Evolutionary conservation across 2,113 vertebrate species (phyloP).

Genomic region (Sebastes fasciatus): DNA sequence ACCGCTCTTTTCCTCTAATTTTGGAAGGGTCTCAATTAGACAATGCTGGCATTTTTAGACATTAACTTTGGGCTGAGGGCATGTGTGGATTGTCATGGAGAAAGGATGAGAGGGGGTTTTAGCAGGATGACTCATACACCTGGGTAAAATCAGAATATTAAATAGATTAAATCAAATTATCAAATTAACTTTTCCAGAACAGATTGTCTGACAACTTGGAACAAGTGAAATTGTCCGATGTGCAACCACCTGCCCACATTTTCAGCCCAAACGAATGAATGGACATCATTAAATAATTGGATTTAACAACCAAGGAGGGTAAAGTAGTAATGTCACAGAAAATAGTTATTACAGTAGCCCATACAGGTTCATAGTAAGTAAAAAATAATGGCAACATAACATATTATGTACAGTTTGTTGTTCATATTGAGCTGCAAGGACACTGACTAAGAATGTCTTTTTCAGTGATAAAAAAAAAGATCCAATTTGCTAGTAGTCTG

Average conservation of each 20-base stretch:
- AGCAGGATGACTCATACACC: constrained; percentile 26
- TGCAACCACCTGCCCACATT: not conserved
- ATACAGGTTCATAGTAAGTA: no score
- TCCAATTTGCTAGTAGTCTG: no score
- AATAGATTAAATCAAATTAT: constrained; percentile 17
- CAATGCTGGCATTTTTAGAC: constrained; percentile 30
- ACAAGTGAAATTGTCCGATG: not conserved
- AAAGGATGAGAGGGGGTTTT: constrained; percentile 12
- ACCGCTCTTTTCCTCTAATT: constrained; percentile 17
- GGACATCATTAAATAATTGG: no score
- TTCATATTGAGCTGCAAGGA: not conserved
- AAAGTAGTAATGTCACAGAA: not conserved
- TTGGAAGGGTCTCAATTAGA: constrained; percentile 31
- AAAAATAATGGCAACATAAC: not conserved
- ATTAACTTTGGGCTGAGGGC: constrained; percentile 41
- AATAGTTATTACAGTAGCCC: not conserved
- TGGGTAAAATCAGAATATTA: constrained; percentile 16
- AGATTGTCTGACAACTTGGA: constrained; percentile 1
- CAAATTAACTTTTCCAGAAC: constrained; percentile 13
- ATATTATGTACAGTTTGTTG: not conserved
- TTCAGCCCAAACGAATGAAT: not conserved
- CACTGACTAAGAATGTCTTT: not conserved
- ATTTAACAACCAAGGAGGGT: not conserved
- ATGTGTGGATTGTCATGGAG: constrained; percentile 20
- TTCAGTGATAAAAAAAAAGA: not conserved